Evolutionary conservation across 2,113 vertebrate species (phyloP), one percentile per base, ranked within the genome.

Genomic region (Phylloscopus trochiloides): DNA sequence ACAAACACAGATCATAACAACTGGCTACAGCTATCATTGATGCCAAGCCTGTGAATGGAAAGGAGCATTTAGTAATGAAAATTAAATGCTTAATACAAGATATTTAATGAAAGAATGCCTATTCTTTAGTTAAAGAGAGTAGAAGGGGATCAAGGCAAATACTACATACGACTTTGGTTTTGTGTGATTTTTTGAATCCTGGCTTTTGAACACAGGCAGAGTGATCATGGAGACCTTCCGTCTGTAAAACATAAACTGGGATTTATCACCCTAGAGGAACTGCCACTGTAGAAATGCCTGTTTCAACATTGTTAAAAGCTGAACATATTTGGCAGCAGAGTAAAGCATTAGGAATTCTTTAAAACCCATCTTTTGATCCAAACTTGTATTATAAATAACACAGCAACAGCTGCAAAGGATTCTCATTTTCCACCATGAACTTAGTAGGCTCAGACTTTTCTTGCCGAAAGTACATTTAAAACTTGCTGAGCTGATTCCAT

Each of bases 211-310:
- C 70, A 80, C 66, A 93, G 66, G 54, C 92, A 90, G 66, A 94
- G 54, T 43, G 62, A 95, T 87, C 83, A 93, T 42, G 91, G 62
- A 94, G 70, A 90, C 78, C 89, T 96, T 96, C 79, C 0, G 19
- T 90, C 90, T 94, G 68, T 82, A 73, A 84, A 95, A 92, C 84
- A 89, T 92, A 93, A 96, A 91, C 85, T 87, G 77, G 92, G 92
- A 96, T 97, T 96, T 97, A 96, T 97, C 95, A 86, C 90, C 95
- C 92, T 95, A 84, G 92, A 97, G 72, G 88, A 97, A 91, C 75
- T 93, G 89, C 94, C 90, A 92, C 93, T 92, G 91, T 89, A 96
- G 76, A 96, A 96, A 92, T 94, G 94, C 51, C 84, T 96, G 65
- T 97, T 97, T 95, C 94, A 94, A 96, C 90, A 94, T 25, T 96